phyloP scores from a whole-genome alignment of 2,797 vertebrate genomes.

The Malacoctenus gilli region DNA sequence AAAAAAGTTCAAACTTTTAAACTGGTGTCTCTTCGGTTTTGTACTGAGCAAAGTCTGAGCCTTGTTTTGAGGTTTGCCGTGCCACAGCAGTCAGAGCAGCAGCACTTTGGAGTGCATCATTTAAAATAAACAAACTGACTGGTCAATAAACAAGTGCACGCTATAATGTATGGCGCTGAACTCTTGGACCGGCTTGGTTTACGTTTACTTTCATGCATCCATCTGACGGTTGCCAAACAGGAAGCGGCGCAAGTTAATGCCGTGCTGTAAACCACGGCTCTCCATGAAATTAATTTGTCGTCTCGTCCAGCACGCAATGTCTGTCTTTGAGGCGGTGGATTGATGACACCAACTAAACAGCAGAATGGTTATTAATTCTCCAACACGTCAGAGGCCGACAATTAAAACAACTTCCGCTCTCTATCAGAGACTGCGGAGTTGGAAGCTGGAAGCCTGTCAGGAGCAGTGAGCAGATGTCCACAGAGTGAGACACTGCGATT shows the following conservation, averaged over 20 bases:
- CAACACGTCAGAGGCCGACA: conserved; percentile 46
- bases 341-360: conserved; percentile 32
- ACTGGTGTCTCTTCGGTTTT: no score
- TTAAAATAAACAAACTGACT: conserved; percentile 11
- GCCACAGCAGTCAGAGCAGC: background rate
- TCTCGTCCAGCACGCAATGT: conserved; percentile 6
- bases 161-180: conserved; percentile 15
- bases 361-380: conserved; percentile 32
- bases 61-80: background rate
- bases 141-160: background rate
- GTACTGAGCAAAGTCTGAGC: no score
- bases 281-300: conserved; percentile 30
- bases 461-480: conserved; percentile 33
- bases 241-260: conserved; percentile 23
- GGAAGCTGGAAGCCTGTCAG: conserved; percentile 39
- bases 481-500: conserved; percentile 43
- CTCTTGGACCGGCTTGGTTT: conserved; percentile 7
- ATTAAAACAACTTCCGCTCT: conserved; percentile 43
- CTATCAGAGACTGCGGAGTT: conserved; percentile 21
- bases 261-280: conserved; percentile 11
- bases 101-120: background rate
- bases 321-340: conserved; percentile 22
- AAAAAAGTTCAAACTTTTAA: no score
- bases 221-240: conserved; percentile 24
- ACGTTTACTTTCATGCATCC: conserved; percentile 1